Evolutionary conservation across 2,888 invertebrate genomes (phyloP), one percentile per base, ranked within the genome.

Genomic region (Chirona hameri): DNA sequence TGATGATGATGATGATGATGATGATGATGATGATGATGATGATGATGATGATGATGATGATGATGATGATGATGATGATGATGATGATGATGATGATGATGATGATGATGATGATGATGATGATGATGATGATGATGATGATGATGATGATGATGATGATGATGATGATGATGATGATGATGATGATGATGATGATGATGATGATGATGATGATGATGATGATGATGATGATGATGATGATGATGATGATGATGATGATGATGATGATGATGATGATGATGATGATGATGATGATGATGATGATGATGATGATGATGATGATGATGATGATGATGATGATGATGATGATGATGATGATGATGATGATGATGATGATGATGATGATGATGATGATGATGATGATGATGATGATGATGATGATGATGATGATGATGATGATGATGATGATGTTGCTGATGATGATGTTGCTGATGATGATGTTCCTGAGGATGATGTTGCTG

Each of bases 1-100:
- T n/a, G n/a, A 29, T 80, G 80, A n/a, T 80, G 31, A 80, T 31
- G 80, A 80, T 80, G 80, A n/a, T 80, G 80, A n/a, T 80, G 80
- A 12, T 80, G n/a, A 46, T 80, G 27, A 80, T 80, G 80, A 80
- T 80, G 31, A 80, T n/a, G 80, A 80, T n/a, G 80, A n/a, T 80
- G 80, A n/a, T 14, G 80, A 14, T 80, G 80, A 15, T 29, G 14
- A 80, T 80, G n/a, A n/a, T n/a, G n/a, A n/a, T n/a, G n/a, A n/a
- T n/a, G n/a, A n/a, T n/a, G n/a, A n/a, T n/a, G n/a, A n/a, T n/a
- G n/a, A n/a, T n/a, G n/a, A n/a, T n/a, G n/a, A n/a, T n/a, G n/a
- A n/a, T n/a, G n/a, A n/a, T n/a, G n/a, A n/a, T n/a, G n/a, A n/a
- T n/a, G n/a, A n/a, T n/a, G n/a, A n/a, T n/a, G n/a, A n/a, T n/a